Evolutionary conservation across 2,888 invertebrate genomes (phyloP).

Genomic region (Pterobdella sp.): DNA sequence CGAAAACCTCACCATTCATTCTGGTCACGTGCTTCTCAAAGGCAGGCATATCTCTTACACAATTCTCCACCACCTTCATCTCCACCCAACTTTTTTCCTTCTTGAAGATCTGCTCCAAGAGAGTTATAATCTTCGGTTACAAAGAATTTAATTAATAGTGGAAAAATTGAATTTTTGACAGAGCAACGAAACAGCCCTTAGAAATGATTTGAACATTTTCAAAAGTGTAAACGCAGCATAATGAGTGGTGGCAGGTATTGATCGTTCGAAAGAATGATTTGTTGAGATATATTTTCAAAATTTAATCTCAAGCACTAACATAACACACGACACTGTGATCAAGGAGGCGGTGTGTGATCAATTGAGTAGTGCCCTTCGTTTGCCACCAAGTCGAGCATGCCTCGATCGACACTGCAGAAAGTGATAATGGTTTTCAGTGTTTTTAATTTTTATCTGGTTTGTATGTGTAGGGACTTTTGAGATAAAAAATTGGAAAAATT

Average conservation of each 20-base stretch:
- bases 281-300: too few relatives aligned
- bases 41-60: neutral
- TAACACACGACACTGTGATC: neutral
- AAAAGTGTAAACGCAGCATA: too few relatives aligned
- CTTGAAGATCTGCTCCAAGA: neutral
- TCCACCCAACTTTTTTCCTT: neutral
- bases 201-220: too few relatives aligned
- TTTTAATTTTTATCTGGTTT: neutral
- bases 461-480: too few relatives aligned
- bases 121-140: too few relatives aligned
- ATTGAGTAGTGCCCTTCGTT: neutral
- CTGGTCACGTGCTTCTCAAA: neutral
- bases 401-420: neutral
- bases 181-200: too few relatives aligned
- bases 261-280: too few relatives aligned
- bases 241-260: too few relatives aligned
- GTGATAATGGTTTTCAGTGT: neutral
- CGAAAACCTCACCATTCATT: neutral
- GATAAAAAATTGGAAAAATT: too few relatives aligned
- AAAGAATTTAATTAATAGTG: too few relatives aligned
- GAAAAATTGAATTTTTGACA: too few relatives aligned
- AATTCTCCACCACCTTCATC: neutral
- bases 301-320: neutral
- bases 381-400: constrained; percentile 7
- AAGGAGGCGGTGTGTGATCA: constrained; percentile 9